phyloP scores from a whole-genome alignment of 30 jellyfish, hydroid and myxozoan genomes.

The Cassiopea xamachana region DNA sequence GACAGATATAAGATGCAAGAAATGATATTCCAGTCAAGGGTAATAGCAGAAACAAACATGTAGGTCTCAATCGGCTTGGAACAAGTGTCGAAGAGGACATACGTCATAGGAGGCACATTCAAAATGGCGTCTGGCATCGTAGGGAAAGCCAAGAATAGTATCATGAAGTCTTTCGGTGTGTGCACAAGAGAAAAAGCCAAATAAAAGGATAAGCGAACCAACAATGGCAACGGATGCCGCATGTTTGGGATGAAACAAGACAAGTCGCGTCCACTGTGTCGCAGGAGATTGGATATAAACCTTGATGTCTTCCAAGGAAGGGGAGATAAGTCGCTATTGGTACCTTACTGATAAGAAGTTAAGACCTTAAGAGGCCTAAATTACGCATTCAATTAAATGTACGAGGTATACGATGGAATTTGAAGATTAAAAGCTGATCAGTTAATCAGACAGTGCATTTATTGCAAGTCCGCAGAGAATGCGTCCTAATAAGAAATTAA shows the following conservation, averaged over 20 bases:
- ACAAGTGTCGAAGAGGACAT: neutral
- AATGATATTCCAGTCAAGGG: too few relatives aligned
- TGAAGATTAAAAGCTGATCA: slow-evolving; percentile 13
- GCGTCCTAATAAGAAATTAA: slow-evolving; percentile 43
- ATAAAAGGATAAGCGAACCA: neutral
- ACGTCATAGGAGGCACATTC: neutral
- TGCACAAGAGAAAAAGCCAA: neutral
- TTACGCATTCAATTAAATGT: neutral
- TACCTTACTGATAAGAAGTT: slow-evolving; percentile 1
- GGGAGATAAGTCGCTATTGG: neutral
- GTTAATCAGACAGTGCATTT: slow-evolving; percentile 5
- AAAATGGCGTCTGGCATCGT: neutral
- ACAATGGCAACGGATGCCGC: neutral
- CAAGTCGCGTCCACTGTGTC: neutral
- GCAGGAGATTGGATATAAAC: neutral
- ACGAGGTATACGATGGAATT: neutral
- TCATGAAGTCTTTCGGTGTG: neutral
- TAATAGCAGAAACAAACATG: too few relatives aligned
- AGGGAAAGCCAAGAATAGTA: neutral
- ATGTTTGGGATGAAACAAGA: neutral
- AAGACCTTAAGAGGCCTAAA: neutral
- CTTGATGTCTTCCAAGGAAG: neutral
- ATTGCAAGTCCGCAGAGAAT: neutral
- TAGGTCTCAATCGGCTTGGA: neutral
- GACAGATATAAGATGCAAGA: too few relatives aligned